Evolutionary conservation across 2,113 vertebrate genomes (phyloP).

Genomic region (Dasyurus viverrinus): DNA sequence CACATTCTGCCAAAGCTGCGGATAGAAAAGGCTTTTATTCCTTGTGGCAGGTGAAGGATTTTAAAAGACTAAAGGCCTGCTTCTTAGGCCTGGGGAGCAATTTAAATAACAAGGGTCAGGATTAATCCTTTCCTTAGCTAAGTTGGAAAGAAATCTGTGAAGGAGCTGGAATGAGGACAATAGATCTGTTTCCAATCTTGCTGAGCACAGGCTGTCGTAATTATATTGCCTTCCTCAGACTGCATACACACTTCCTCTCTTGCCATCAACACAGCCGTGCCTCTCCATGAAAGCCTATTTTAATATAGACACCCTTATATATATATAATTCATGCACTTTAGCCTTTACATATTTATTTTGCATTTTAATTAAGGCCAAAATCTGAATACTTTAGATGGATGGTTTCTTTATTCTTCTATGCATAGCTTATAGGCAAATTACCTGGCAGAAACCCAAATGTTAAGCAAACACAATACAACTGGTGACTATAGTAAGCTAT

Average conservation of each 20-base stretch:
- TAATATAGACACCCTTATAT: slow-evolving; percentile 63
- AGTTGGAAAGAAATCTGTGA: neutral
- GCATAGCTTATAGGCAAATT: slow-evolving; percentile 64
- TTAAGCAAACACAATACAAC: slow-evolving; percentile 55
- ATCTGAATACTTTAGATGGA: slow-evolving; percentile 66
- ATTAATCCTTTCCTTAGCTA: slow-evolving; percentile 60
- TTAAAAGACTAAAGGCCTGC: slow-evolving; percentile 7
- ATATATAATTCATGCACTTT: slow-evolving; percentile 77
- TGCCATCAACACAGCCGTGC: neutral
- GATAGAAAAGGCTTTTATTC: neutral
- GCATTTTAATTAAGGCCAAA: slow-evolving; percentile 75
- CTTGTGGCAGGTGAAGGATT: neutral
- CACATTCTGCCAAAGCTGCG: rapidly evolving
- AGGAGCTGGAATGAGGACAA: slow-evolving; percentile 57
- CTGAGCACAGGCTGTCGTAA: slow-evolving; percentile 35
- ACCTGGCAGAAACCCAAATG: slow-evolving; percentile 60
- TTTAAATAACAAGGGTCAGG: slow-evolving; percentile 74
- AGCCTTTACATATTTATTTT: slow-evolving; percentile 73
- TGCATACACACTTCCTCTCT: slow-evolving; percentile 34
- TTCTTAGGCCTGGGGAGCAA: slow-evolving; percentile 17
- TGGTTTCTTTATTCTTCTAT: slow-evolving; percentile 58
- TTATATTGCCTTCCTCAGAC: slow-evolving; percentile 1
- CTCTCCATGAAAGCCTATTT: slow-evolving; percentile 56
- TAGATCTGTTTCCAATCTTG: slow-evolving; percentile 35
- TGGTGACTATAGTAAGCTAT: neutral